Evolutionary conservation across 2,797 vertebrate genomes (phyloP).

Genomic region (Strix occidentalis): DNA sequence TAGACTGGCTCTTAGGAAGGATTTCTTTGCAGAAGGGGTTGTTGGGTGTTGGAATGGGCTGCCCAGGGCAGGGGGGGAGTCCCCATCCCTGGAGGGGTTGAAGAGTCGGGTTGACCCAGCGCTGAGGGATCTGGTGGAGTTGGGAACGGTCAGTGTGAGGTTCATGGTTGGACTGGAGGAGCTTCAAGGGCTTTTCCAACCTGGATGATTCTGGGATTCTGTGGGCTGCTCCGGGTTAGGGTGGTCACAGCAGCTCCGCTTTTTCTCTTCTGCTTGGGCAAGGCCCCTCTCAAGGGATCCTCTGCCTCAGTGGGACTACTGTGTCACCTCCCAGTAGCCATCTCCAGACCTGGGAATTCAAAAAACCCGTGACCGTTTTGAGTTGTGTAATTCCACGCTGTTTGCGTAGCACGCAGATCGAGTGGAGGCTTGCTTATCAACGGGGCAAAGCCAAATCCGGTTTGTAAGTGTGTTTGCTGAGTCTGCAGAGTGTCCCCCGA

Average conservation of each 20-base stretch:
- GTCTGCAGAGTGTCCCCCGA: fast-evolving
- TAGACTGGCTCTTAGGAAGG: no score
- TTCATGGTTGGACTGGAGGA: no score
- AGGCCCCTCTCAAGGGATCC: background rate
- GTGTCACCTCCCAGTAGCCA: background rate
- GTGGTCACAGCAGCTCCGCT: background rate
- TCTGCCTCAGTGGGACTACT: background rate
- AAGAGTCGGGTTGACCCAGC: no score
- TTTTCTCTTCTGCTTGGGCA: background rate
- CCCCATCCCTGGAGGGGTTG: no score
- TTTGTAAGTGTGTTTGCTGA: background rate
- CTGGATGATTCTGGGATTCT: no score
- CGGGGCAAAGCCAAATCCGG: background rate
- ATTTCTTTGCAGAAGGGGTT: no score
- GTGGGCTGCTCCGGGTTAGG: background rate
- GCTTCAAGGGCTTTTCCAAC: no score
- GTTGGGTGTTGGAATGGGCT: no score
- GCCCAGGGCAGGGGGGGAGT: no score
- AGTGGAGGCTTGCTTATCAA: background rate
- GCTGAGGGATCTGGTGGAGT: no score
- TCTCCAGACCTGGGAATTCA: background rate
- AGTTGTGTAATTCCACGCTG: background rate
- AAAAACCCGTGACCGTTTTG: background rate
- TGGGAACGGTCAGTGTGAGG: no score
- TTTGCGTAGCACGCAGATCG: background rate